These are phyloP conservation scores for Physella acuta DNA, from an alignment of 1,140 invertebrate species.

Conservation along the genomic window DNA sequence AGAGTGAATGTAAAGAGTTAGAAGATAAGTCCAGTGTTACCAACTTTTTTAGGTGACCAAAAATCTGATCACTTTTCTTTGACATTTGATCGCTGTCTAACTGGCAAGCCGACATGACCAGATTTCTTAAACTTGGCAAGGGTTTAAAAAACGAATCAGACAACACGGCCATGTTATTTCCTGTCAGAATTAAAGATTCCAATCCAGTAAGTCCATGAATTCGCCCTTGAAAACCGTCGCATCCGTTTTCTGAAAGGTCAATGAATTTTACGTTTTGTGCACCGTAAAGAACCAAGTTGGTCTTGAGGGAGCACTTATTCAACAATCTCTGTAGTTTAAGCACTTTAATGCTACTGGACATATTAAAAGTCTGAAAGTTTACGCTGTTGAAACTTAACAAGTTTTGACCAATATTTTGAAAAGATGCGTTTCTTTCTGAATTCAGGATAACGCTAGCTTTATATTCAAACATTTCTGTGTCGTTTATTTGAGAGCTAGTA, in stretches of 20 bases:
- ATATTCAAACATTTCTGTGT: neutral
- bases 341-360: neutral
- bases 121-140: neutral
- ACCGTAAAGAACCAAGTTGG: neutral
- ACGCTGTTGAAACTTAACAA: neutral
- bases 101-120: neutral
- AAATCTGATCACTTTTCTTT: neutral
- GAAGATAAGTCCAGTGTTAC: neutral
- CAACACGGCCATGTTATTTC: neutral
- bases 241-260: conserved; percentile 1
- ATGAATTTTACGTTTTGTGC: neutral
- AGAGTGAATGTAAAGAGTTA: neutral
- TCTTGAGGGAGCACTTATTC: neutral
- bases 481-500: neutral
- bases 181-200: neutral
- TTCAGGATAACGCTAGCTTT: neutral
- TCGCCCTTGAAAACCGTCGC: neutral
- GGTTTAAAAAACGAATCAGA: neutral
- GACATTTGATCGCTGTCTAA: neutral
- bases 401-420: neutral
- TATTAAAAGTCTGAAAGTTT: neutral
- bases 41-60: neutral
- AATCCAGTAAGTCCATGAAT: neutral
- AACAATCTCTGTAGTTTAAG: neutral
- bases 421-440: neutral